These are phyloP conservation scores for Tyrophagus putrescentiae DNA, from an alignment of 1,140 invertebrate genomes.

Conservation along the genomic window DNA sequence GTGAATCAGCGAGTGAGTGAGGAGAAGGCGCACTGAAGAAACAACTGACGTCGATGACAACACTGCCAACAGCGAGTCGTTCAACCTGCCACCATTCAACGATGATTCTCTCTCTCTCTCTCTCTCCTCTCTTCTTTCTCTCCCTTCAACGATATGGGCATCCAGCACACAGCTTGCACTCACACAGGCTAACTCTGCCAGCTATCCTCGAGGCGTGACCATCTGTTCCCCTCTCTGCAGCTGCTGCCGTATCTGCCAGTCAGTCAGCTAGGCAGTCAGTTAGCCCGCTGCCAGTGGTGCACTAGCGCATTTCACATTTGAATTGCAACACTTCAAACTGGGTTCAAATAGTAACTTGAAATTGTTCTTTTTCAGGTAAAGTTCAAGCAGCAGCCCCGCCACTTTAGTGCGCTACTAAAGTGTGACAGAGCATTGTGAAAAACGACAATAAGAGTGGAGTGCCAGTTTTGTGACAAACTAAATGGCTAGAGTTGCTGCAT, in stretches of 20 bases:
- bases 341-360: too few relatives aligned
- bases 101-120: too few relatives aligned
- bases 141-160: too few relatives aligned
- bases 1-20: neutral
- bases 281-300: too few relatives aligned
- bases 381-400: too few relatives aligned
- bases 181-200: too few relatives aligned
- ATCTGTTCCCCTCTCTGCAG: neutral
- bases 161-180: too few relatives aligned
- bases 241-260: neutral
- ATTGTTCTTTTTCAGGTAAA: too few relatives aligned
- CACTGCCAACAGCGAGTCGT: slow-evolving; percentile 14
- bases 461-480: neutral
- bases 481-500: neutral
- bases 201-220: slow-evolving; percentile 2
- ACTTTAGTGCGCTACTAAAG: too few relatives aligned
- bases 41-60: slow-evolving; percentile 9
- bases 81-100: slow-evolving; percentile 14
- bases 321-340: too few relatives aligned
- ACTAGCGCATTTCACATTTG: too few relatives aligned
- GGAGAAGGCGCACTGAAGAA: neutral
- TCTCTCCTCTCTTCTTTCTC: too few relatives aligned
- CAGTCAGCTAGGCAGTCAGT: neutral
- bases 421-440: neutral
- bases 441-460: neutral